A percentile compares a stretch with the other conserved stretches of the same genome.
Evolutionary conservation across 2,888 invertebrate species (phyloP).

Genomic region (Harpalus rubripes): DNA sequence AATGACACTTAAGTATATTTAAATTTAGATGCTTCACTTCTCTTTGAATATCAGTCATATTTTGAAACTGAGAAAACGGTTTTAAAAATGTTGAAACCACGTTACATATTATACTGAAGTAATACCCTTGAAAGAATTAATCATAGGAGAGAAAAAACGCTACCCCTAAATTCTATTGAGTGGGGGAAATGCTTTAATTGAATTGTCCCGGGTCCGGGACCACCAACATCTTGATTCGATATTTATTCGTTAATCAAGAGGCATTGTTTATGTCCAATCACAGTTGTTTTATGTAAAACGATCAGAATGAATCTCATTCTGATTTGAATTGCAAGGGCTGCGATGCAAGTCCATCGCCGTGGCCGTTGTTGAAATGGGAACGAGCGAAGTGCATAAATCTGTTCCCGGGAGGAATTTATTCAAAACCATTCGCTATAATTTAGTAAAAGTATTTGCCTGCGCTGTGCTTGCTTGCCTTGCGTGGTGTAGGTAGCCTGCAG

Average conservation of each 20-base stretch:
- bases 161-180: neutral
- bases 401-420: conserved; percentile 53
- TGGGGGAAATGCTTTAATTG: conserved; percentile 46
- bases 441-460: conserved; percentile 59
- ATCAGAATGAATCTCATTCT: conserved; percentile 64
- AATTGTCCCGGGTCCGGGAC: conserved; percentile 37
- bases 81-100: no score
- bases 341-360: no score
- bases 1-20: no score
- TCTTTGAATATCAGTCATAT: no score
- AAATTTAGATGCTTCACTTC: no score
- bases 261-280: conserved; percentile 66
- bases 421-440: conserved; percentile 63
- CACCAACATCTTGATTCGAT: conserved; percentile 57
- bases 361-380: conserved; percentile 32
- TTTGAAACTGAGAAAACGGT: no score
- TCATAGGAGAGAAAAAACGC: conserved; percentile 20
- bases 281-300: conserved; percentile 65
- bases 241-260: conserved; percentile 65
- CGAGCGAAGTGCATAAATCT: conserved; percentile 61
- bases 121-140: conserved; percentile 20
- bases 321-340: conserved; percentile 65
- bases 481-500: conserved; percentile 22
- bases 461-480: no score
- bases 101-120: no score